Base-by-base conservation (phyloP, 2,113 vertebrate species). In the Vidua macroura region DNA sequence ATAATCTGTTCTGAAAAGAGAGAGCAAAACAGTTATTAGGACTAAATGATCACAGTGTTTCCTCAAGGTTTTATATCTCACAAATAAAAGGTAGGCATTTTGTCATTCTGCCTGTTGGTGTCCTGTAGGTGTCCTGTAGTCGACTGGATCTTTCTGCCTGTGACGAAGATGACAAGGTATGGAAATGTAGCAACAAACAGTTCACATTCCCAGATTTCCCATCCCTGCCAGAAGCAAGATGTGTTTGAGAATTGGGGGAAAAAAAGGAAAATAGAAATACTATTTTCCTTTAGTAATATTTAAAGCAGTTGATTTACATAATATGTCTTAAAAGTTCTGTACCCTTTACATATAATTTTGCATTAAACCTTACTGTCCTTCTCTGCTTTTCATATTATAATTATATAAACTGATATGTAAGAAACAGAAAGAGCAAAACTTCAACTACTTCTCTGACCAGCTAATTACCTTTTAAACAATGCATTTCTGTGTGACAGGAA, bases 141-240 rank as follows among this genome's bases (percentile, higher is more conserved):
- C 98, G 98, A 95, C 97, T 97, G 85, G 99, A 99, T 90, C 98
- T 99, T 92, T 98, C 98, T 78, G 98, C 97, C 31, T 99, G 98
- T 70, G 99, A 99, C 27, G 99, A 99, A 92, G 99, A 99, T 85
- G 99, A 99, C 97, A 98, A 98, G 97, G 98, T 98, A 20, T 33
- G 91, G 53, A 60, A 79, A 76, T 1, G 0, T 28, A 28, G 31
- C 39, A 68, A 14, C 19, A 49, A 75, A 58, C 0, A 0, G 13
- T 1, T 1, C 11, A 11, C 3, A 2, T 73, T 80, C 64, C 63
- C n/a, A 73, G 25, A 46, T 59, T 22, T 55, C 49, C 10, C 3
- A 25, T 5, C 10, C 16, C 5, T 11, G 13, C 64, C 62, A 43
- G 11, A 86, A 79, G 46, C 16, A 63, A 72, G 31, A 86, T 41